Base-by-base conservation (phyloP, 2,888 invertebrate species). In the Zootermopsis nevadensis region DNA sequence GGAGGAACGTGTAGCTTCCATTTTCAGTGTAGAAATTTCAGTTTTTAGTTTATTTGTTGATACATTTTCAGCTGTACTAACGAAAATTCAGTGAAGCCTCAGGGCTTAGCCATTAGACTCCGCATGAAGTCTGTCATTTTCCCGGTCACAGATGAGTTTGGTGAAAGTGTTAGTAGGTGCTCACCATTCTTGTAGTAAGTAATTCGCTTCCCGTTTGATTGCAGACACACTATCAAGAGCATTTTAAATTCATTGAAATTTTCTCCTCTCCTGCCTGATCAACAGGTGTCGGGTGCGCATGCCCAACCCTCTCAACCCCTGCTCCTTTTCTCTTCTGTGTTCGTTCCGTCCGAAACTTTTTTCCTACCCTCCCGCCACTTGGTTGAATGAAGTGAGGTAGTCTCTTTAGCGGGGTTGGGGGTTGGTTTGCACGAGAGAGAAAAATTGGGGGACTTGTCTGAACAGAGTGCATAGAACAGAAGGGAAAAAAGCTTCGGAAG, bases 201-300 rank as follows among this genome's bases (percentile, higher is more conserved):
- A 60, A 55, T n/a, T 74, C 53, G 76, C 42, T 67, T 31, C 60
- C 67, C 53, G 42, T 77, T 66, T 66, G 38, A 81, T 81, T 53
- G 72, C 69, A 82, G 67, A 66, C 77, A 60, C 72, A 72, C 83
- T 79, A 83, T 79, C 82, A 83, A 83, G 77, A 80, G 53, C 83
- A 85, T 84, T 85, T 85, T 84, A 84, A 84, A 85, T 85, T 85
- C 85, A 85, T 84, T 84, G 84, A 81, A 85, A 83, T 85, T 85
- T 84, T 83, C 82, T 81, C 66, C 60, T 66, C 60, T 77, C 60
- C 60, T 76, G 38, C 38, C 19, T 60, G 82, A 74, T 60, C 79
- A 79, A 79, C 79, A 79, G 79, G 79, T 79, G 79, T 81, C 53
- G 60, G 80, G 66, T 83, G 83, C 30, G 69, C 80, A 74, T 81